These are phyloP conservation scores for Drosophila melanica DNA, from an alignment of 1,140 invertebrate species.

Conservation along the genomic window DNA sequence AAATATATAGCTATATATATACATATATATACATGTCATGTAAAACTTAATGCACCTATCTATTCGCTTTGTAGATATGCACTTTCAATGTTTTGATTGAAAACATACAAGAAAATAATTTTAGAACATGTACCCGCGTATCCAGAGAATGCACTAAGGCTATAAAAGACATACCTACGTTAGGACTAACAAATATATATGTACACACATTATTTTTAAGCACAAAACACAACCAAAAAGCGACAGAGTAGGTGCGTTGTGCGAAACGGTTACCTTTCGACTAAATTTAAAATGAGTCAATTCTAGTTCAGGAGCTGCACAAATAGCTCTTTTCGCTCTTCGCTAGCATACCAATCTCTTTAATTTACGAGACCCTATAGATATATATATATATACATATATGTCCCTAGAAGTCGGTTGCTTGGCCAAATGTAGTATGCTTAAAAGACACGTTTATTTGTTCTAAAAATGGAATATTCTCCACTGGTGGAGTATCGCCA, in stretches of 20 bases:
- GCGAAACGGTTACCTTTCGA: slow-evolving; percentile 58
- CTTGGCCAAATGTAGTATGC: slow-evolving; percentile 8
- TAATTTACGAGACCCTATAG: slow-evolving; percentile 18
- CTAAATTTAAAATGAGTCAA: slow-evolving; percentile 59
- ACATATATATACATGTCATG: not conserved
- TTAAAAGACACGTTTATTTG: slow-evolving; percentile 37
- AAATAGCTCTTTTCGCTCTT: slow-evolving; percentile 13
- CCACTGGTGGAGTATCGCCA: slow-evolving; percentile 21
- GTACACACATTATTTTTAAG: slow-evolving; percentile 38
- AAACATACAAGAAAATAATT: not conserved
- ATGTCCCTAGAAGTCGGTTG: slow-evolving; percentile 4
- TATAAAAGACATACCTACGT: slow-evolving; percentile 5
- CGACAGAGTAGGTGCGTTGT: slow-evolving; percentile 48
- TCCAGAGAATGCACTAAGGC: slow-evolving; percentile 4
- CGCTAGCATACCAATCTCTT: slow-evolving; percentile 14
- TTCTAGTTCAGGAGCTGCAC: slow-evolving; percentile 19
- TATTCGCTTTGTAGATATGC: not conserved
- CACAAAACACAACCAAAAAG: slow-evolving; percentile 33
- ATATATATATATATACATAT: not conserved
- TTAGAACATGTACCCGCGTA: not conserved
- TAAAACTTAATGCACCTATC: not conserved
- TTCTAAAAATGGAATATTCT: slow-evolving; percentile 67
- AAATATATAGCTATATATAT: no score
- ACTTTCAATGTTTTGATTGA: slow-evolving; percentile 9
- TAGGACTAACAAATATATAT: slow-evolving; percentile 22